Base-by-base conservation (phyloP, 2,113 vertebrate species). In the Lophochroa leadbeateri region DNA sequence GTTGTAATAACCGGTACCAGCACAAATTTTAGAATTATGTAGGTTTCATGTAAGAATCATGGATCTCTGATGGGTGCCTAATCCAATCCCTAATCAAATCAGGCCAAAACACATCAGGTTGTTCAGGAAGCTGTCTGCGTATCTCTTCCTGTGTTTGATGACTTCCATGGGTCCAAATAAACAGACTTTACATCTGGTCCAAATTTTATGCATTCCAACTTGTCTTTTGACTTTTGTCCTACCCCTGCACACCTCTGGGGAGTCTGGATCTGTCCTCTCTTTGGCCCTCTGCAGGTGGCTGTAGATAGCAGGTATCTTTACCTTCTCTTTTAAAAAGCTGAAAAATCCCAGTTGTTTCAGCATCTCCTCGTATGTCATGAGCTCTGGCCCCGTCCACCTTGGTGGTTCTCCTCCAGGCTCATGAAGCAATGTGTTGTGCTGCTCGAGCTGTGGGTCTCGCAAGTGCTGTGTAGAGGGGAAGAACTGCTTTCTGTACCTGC, bases 361-460 rank as follows among this genome's bases (percentile, higher is more conserved):
- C 31, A 24, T 44, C 70, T 88, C 23, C 35, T 61, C 1, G 0
- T 55, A 6, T 19, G 27, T 57, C 44, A 0, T 12, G 19, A 61
- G 13, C 46, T 70, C 15, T 41, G 74, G 41, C 35, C 29, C 13
- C 3, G 1, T 17, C 25, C 17, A 6, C 29, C 29, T 13, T 5
- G 9, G 41, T 61, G 52, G 35, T 47, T 82, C 23, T 75, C 11
- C 33, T 78, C 19, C 17, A 24, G 33, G 12, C 16, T 72, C 25
- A 5, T 35, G 50, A 28, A 64, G 68, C 4, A 11, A 4, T 27
- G n/a, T 8, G 65, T 2, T 23, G 17, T 41, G 46, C 67, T 68
- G 43, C 58, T 86, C 1, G 11, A 81, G 58, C 63, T 68, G 10
- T 1, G 2, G 3, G 35, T 35, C 47, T 87, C 2, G 0, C 16